Evolutionary conservation across 2,797 vertebrate genomes (phyloP).

Genomic region (Sebastes elongatus): DNA sequence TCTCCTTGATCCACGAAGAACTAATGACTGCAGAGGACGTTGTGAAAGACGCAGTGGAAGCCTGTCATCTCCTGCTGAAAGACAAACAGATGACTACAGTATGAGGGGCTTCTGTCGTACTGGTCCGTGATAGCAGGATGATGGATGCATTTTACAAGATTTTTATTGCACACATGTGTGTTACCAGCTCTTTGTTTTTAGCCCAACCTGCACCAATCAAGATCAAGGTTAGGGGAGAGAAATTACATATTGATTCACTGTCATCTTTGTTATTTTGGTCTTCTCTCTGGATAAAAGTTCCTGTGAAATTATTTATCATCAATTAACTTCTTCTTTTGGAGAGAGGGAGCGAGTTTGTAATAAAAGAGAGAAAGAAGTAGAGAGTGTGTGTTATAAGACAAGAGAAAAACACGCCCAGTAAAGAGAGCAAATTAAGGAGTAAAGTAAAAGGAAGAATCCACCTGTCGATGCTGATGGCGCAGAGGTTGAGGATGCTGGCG

Average conservation of each 20-base stretch:
- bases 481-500: slow-evolving; percentile 87
- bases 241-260: neutral
- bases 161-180: neutral
- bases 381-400: neutral
- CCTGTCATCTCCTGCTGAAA: neutral
- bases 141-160: neutral
- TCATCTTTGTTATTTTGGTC: neutral
- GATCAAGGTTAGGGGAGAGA: neutral
- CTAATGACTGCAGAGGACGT: slow-evolving; percentile 15
- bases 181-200: neutral
- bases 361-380: neutral
- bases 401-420: neutral
- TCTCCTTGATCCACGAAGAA: slow-evolving; percentile 1
- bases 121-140: neutral
- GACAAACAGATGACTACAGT: neutral
- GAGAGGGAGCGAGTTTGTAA: no score
- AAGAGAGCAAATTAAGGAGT: neutral
- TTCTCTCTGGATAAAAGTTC: neutral
- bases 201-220: neutral
- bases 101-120: neutral
- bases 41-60: neutral
- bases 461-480: slow-evolving; percentile 88
- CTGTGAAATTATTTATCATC: neutral
- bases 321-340: neutral
- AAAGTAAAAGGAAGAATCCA: slow-evolving; percentile 16